Evolutionary conservation across 2,113 vertebrate species (phyloP).

Genomic region (Mirza zaza): DNA sequence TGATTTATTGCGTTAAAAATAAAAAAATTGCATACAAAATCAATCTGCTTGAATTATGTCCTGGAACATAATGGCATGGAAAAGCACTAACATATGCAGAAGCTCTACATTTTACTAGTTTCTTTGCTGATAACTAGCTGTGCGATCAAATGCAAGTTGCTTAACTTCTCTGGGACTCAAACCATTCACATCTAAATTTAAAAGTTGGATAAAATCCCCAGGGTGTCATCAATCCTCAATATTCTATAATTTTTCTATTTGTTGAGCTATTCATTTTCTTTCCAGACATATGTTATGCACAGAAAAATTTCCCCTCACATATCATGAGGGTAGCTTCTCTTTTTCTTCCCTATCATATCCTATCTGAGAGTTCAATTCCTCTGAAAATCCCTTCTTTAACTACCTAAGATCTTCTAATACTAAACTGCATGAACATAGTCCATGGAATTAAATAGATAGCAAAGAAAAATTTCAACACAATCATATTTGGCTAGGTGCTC

Average conservation of each 20-base stretch:
- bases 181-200: not conserved
- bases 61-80: not conserved
- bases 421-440: constrained; percentile 1
- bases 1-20: not conserved
- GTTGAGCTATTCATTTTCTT: constrained; percentile 9
- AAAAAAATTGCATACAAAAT: not conserved
- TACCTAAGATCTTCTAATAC: not conserved
- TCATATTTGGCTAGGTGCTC: constrained; percentile 62
- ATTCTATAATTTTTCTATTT: constrained; percentile 9
- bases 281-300: not conserved
- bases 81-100: not conserved
- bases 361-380: constrained; percentile 39
- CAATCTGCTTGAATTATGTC: not conserved
- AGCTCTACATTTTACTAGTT: not conserved
- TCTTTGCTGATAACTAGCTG: not conserved
- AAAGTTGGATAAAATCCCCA: not conserved
- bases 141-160: not conserved
- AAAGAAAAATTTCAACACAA: constrained; percentile 62
- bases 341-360: not conserved
- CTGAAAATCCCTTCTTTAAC: constrained; percentile 21
- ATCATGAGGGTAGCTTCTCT: not conserved
- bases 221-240: not conserved
- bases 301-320: not conserved
- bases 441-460: constrained; percentile 63
- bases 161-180: not conserved